Percentiles rank a stretch among this genome's conserved stretches.
These are phyloP conservation scores for Phengaris alcon DNA, from an alignment of 2,888 invertebrate genomes.

Conservation along the genomic window DNA sequence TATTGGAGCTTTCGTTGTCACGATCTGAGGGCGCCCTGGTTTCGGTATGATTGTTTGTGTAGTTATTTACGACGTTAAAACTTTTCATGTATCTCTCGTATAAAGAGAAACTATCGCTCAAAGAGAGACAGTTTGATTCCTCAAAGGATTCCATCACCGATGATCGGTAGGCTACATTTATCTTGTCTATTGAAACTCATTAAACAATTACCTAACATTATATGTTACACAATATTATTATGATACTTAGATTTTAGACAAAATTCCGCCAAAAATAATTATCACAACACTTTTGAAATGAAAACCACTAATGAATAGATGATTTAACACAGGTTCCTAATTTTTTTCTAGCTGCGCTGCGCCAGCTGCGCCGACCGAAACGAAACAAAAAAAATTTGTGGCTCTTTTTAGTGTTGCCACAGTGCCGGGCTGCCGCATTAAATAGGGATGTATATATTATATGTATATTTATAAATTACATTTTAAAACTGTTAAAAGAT, in stretches of 20 bases:
- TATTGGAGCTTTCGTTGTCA: slow-evolving; percentile 53
- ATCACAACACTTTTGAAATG: not conserved
- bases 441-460: too few species aligned
- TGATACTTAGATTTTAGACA: not conserved
- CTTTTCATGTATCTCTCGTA: slow-evolving; percentile 72
- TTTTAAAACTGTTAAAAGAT: too few species aligned
- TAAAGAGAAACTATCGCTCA: slow-evolving; percentile 71
- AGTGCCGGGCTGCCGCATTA: too few species aligned
- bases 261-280: not conserved
- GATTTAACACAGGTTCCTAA: not conserved
- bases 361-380: slow-evolving; percentile 24
- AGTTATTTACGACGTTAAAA: slow-evolving; percentile 64
- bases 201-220: not conserved
- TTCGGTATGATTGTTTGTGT: slow-evolving; percentile 50
- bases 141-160: slow-evolving; percentile 72
- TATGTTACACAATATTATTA: slow-evolving; percentile 38
- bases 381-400: not conserved
- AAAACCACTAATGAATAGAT: not conserved
- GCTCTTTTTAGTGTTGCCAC: too few species aligned
- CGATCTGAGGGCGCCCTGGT: slow-evolving; percentile 43
- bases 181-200: slow-evolving; percentile 36
- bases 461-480: too few species aligned
- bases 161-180: slow-evolving; percentile 35
- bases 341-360: not conserved
- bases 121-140: slow-evolving; percentile 70